Conservation (phyloP, 1,140 invertebrate genomes). For the Cryptotermes secundus region DNA sequence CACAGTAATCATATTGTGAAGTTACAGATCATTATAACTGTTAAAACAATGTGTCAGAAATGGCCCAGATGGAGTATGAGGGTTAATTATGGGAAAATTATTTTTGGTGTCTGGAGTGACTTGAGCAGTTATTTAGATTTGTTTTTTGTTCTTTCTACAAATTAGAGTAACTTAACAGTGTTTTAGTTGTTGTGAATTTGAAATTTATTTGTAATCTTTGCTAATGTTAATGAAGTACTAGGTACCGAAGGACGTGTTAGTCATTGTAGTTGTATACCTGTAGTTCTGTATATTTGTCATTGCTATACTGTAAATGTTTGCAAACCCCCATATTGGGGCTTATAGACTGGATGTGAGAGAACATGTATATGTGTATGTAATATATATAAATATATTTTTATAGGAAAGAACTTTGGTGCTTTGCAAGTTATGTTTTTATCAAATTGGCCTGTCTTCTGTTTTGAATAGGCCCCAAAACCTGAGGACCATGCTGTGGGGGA, state of each 20-base stretch:
- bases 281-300: background rate
- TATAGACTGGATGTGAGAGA: slow-evolving; percentile 13
- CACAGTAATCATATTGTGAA: too few species aligned
- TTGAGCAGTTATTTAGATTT: background rate
- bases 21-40: too few species aligned
- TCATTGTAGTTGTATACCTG: background rate
- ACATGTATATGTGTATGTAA: slow-evolving; percentile 10
- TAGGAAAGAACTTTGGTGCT: background rate
- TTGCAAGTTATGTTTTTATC: background rate
- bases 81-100: background rate
- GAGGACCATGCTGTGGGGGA: too few species aligned
- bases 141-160: background rate
- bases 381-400: slow-evolving; percentile 14
- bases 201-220: background rate
- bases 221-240: background rate
- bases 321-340: background rate
- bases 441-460: too few species aligned
- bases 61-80: too few species aligned
- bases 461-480: too few species aligned
- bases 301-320: background rate
- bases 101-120: background rate
- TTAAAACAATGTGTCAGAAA: too few species aligned
- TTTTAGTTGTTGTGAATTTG: too few species aligned
- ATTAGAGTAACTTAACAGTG: background rate
- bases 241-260: background rate